A percentile compares a stretch with the other conserved stretches of the same genome.
These are phyloP conservation scores for Watsonalla cultraria DNA, from an alignment of 2,888 invertebrate species.

Conservation along the genomic window DNA sequence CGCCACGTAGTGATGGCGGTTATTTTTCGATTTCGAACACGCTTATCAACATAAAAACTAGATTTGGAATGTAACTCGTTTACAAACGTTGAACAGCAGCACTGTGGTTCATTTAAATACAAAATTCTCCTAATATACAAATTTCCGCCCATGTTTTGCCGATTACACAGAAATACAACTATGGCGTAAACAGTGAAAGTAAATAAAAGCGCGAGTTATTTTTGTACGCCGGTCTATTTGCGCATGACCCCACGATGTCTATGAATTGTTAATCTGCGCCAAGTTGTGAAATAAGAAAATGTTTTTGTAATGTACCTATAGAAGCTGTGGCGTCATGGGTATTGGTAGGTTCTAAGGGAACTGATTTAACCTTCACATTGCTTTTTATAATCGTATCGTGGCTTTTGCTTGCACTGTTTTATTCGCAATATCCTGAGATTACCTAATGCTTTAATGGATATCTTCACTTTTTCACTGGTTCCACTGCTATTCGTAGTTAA, in stretches of 20 bases:
- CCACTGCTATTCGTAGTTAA: background rate
- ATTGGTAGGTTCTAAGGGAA: slow-evolving; percentile 10
- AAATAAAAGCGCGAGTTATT: slow-evolving; percentile 27
- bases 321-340: slow-evolving; percentile 14
- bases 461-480: background rate
- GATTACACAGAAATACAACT: slow-evolving; percentile 19
- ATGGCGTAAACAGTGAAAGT: slow-evolving; percentile 33
- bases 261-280: slow-evolving; percentile 27
- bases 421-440: too few species aligned
- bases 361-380: slow-evolving; percentile 14
- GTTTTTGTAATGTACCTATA: slow-evolving; percentile 20
- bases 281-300: slow-evolving; percentile 39
- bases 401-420: background rate
- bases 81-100: slow-evolving; percentile 25
- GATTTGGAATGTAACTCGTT: slow-evolving; percentile 48
- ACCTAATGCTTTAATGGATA: background rate
- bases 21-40: slow-evolving; percentile 75
- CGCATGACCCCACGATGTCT: slow-evolving; percentile 21
- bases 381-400: background rate
- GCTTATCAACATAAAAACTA: slow-evolving; percentile 51
- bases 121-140: slow-evolving; percentile 30
- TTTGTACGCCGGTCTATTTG: slow-evolving; percentile 29
- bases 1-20: slow-evolving; percentile 55
- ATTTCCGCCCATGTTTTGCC: slow-evolving; percentile 32
- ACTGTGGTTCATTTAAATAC: slow-evolving; percentile 23